These are phyloP conservation scores for Stylophora pistillata DNA, from an alignment of 64 coral and sea anemone species.

Conservation along the genomic window DNA sequence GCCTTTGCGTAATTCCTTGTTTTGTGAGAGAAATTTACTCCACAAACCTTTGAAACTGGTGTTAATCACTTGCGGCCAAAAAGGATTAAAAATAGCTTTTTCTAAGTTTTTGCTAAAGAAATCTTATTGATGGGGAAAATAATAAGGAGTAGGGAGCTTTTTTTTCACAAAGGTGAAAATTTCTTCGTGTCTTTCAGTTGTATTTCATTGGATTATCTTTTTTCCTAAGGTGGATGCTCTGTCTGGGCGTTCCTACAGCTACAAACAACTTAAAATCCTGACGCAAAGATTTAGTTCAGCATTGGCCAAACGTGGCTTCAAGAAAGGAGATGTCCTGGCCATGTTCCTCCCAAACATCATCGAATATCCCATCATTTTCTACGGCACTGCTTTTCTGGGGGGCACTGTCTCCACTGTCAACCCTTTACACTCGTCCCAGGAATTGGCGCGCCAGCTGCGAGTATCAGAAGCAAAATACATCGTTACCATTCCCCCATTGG, in stretches of 20 bases:
- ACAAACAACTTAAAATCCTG: slow-evolving; percentile 47
- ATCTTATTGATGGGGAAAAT: no score
- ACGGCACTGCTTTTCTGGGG: slow-evolving; percentile 55
- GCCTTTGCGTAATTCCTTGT: no score
- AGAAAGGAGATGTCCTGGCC: slow-evolving; percentile 72
- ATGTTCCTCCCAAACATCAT: slow-evolving; percentile 52
- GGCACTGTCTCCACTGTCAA: slow-evolving; percentile 43
- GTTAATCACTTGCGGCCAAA: no score
- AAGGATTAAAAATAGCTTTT: no score
- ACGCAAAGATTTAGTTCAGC: slow-evolving; percentile 54
- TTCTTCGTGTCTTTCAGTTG: neutral
- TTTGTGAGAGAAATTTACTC: no score
- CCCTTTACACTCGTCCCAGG: slow-evolving; percentile 35
- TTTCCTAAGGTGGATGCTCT: slow-evolving; percentile 42
- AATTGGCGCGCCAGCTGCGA: slow-evolving; percentile 63
- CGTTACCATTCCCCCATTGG: slow-evolving; percentile 28
- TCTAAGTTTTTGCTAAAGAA: no score
- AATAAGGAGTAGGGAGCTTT: no score
- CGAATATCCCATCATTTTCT: slow-evolving; percentile 75
- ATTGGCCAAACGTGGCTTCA: slow-evolving; percentile 60
- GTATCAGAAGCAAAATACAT: slow-evolving; percentile 57
- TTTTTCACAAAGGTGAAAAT: no score
- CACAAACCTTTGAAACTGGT: no score
- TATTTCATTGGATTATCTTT: neutral
- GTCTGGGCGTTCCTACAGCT: slow-evolving; percentile 62